These are phyloP conservation scores for Papilio polytes DNA, from an alignment of 1,140 invertebrate species.

Conservation along the genomic window DNA sequence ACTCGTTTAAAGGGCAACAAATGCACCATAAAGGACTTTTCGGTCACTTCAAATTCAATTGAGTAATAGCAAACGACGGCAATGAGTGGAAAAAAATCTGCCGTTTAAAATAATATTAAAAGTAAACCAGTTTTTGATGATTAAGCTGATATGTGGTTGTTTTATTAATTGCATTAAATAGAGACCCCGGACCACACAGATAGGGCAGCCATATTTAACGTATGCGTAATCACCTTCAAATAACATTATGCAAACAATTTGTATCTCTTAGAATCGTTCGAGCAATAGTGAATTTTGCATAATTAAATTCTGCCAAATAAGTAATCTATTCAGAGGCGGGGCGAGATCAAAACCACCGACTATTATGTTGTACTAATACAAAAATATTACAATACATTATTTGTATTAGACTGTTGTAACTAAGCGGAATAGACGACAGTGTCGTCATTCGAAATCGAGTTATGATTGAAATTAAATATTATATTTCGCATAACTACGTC, in stretches of 20 bases:
- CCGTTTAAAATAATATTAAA: neutral
- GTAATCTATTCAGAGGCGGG: conserved; percentile 13
- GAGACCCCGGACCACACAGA: conserved; percentile 54
- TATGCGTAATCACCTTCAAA: conserved; percentile 67
- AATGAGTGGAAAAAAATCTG: neutral
- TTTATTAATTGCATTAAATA: conserved; percentile 53
- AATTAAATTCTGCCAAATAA: conserved; percentile 34
- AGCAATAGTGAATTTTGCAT: conserved; percentile 29
- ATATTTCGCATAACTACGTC: neutral
- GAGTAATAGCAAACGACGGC: neutral
- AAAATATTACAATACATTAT: neutral
- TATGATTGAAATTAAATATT: neutral
- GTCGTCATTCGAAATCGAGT: neutral
- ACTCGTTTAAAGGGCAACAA: neutral
- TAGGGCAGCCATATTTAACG: conserved; percentile 47
- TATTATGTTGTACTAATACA: neutral
- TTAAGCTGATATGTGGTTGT: conserved; percentile 36
- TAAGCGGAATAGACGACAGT: neutral
- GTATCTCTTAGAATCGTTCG: conserved; percentile 33
- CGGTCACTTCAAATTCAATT: neutral
- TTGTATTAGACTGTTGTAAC: neutral
- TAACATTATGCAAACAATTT: conserved; percentile 58
- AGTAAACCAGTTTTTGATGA: conserved; percentile 31
- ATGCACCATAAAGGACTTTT: neutral
- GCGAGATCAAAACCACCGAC: conserved; percentile 35